Conservation (phyloP, 2,888 invertebrate species). For the Halictus quadricinctus region DNA sequence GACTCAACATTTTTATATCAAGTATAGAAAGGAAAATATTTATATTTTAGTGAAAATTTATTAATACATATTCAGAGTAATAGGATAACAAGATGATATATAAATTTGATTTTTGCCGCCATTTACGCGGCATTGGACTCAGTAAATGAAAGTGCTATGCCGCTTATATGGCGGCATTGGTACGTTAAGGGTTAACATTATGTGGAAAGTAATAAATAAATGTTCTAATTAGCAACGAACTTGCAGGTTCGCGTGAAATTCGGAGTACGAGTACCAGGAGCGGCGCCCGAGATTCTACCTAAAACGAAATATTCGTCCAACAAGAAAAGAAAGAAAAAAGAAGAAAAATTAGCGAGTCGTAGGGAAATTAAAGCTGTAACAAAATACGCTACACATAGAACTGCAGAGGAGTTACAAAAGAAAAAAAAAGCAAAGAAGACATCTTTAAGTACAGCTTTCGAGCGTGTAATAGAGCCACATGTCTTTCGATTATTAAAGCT, state of each 20-base stretch:
- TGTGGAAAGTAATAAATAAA: background rate
- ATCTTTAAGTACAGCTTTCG: slow-evolving; percentile 51
- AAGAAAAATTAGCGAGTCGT: slow-evolving; percentile 26
- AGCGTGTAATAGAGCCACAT: slow-evolving; percentile 58
- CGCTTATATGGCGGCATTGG: no score
- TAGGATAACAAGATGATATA: no score
- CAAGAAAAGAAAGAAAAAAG: slow-evolving; percentile 19
- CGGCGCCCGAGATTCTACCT: slow-evolving; percentile 40
- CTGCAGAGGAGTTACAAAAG: slow-evolving; percentile 22
- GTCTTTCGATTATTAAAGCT: slow-evolving; percentile 62
- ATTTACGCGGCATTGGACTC: no score
- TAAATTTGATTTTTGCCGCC: no score
- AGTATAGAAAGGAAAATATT: no score
- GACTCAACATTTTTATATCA: no score
- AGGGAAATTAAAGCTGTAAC: slow-evolving; percentile 49
- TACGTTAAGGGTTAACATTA: no score
- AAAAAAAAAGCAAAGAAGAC: slow-evolving; percentile 14
- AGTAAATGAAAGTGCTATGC: no score
- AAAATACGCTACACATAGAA: slow-evolving; percentile 50
- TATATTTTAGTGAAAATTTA: no score
- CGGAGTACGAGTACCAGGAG: slow-evolving; percentile 66
- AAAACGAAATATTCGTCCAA: slow-evolving; percentile 61
- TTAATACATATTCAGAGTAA: no score
- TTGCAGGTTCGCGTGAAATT: slow-evolving; percentile 72
- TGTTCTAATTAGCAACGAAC: background rate